Evolutionary conservation across 2,888 invertebrate genomes (phyloP).

Genomic region (Toxonevra muliebris): DNA sequence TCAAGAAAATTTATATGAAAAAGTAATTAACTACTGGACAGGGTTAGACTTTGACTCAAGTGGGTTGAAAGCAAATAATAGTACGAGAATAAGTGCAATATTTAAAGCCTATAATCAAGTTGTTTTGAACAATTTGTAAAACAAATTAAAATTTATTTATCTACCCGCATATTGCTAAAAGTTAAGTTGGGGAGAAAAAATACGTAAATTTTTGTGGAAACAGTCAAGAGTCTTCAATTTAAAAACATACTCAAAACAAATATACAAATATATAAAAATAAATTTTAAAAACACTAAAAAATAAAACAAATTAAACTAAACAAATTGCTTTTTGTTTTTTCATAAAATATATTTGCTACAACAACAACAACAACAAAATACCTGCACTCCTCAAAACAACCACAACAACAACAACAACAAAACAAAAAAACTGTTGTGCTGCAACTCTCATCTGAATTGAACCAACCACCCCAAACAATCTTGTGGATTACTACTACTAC

Average conservation of each 20-base stretch:
- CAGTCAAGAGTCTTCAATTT: slow-evolving; percentile 14
- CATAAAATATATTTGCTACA: slow-evolving; percentile 18
- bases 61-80: too few relatives aligned
- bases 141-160: slow-evolving; percentile 32
- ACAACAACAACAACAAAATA: slow-evolving; percentile 15
- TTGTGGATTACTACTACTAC: neutral
- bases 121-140: slow-evolving; percentile 28
- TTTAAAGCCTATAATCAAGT: too few relatives aligned
- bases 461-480: too few relatives aligned
- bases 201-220: neutral
- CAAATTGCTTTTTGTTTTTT: slow-evolving; percentile 36
- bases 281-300: slow-evolving; percentile 20
- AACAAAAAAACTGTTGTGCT: too few relatives aligned
- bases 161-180: too few relatives aligned
- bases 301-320: slow-evolving; percentile 40
- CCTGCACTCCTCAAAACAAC: slow-evolving; percentile 2
- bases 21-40: too few relatives aligned
- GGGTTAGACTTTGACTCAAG: too few relatives aligned
- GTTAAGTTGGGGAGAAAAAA: neutral
- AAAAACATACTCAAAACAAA: slow-evolving; percentile 15
- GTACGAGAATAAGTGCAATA: too few relatives aligned
- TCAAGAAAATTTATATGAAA: too few relatives aligned
- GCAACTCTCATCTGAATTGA: too few relatives aligned
- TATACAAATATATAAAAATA: slow-evolving; percentile 15
- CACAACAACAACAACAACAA: slow-evolving; percentile 17